Conservation (phyloP, 2,113 vertebrate genomes). For the Sus scrofa region T2T-Sscrofa CM000822.6:64336501-64337000, state of each 20-base stretch:
- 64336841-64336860: neutral
- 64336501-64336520: neutral
- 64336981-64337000: neutral
- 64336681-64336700: neutral
- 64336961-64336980: neutral
- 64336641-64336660: neutral
- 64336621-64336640: neutral
- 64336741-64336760: neutral
- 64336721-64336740: neutral
- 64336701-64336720: neutral
- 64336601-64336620: neutral
- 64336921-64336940: neutral
- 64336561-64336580: neutral
- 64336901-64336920: neutral
- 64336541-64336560: neutral
- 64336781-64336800: neutral
- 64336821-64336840: neutral
- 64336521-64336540: neutral
- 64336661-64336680: neutral
- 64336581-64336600: neutral
- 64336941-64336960: neutral
- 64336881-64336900: neutral
- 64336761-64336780: neutral
- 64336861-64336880: neutral
- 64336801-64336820: neutral